phyloP scores from a whole-genome alignment of 2,113 vertebrate genomes.

The mouse (Mus musculus) region DNA sequence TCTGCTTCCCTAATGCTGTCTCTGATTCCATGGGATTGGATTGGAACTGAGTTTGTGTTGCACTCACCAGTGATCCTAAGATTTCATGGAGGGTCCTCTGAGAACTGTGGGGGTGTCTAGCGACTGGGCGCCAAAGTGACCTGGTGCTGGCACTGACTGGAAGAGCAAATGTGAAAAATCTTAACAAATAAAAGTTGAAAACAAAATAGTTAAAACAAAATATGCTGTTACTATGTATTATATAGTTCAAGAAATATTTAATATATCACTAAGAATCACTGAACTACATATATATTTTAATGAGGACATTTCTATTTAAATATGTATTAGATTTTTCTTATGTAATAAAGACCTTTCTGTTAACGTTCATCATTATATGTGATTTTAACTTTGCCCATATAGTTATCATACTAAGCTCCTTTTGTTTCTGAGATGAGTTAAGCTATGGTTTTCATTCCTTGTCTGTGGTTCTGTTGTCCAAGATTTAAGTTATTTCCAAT shows the following conservation, averaged over 20 bases:
- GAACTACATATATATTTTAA: not conserved
- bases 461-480: not conserved
- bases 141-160: no score
- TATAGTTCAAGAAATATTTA: not conserved
- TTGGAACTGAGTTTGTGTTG: no score
- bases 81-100: no score
- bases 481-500: not conserved
- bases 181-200: not conserved
- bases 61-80: no score
- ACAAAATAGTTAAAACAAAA: no score
- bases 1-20: no score
- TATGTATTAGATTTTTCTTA: not conserved
- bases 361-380: not conserved
- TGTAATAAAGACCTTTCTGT: not conserved
- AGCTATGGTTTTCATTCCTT: not conserved
- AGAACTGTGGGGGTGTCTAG: no score
- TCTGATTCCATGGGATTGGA: no score
- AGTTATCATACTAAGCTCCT: not conserved
- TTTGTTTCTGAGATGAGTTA: not conserved
- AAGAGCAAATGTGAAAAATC: not conserved
- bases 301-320: not conserved
- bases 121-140: no score
- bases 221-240: constrained; percentile 1
- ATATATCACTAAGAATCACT: not conserved
- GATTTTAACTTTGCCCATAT: not conserved